Percentiles rank a stretch among this genome's conserved stretches.
These are phyloP conservation scores for Glaucidium brasilianum DNA, from an alignment of 2,113 vertebrate species.

Conservation along the genomic window DNA sequence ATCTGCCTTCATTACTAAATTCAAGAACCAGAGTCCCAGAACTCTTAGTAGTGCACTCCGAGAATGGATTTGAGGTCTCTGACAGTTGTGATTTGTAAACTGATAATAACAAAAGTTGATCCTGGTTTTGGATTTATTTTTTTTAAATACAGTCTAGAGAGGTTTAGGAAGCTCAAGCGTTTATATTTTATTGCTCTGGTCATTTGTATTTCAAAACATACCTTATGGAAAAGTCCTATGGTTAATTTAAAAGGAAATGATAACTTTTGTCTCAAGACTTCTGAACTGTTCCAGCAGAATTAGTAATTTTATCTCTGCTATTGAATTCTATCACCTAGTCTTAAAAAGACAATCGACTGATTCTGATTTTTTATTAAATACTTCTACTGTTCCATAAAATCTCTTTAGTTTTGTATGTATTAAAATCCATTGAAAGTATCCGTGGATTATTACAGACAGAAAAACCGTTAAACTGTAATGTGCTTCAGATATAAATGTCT, in stretches of 20 bases:
- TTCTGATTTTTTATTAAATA: slow-evolving; percentile 29
- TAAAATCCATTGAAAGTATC: neutral
- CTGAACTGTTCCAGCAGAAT: neutral
- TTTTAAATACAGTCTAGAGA: neutral
- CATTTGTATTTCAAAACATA: neutral
- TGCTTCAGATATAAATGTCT: neutral
- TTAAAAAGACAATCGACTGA: neutral
- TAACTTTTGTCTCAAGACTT: neutral
- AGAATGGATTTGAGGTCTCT: neutral
- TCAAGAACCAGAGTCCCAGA: neutral
- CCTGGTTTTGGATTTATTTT: neutral
- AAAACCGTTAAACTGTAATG: neutral
- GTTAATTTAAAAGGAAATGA: neutral
- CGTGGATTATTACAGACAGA: neutral
- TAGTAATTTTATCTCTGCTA: neutral
- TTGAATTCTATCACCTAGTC: neutral
- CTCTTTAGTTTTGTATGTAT: neutral
- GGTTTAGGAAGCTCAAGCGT: neutral
- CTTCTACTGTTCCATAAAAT: slow-evolving; percentile 1
- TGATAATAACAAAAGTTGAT: neutral
- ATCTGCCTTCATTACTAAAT: slow-evolving; percentile 48
- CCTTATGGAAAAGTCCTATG: neutral
- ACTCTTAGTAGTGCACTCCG: neutral
- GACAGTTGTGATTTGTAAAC: neutral
- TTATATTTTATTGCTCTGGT: neutral